Evolutionary conservation across 2,113 vertebrate genomes (phyloP), one percentile per base, ranked within the genome.

Genomic region (Sylvicapra grimmia): DNA sequence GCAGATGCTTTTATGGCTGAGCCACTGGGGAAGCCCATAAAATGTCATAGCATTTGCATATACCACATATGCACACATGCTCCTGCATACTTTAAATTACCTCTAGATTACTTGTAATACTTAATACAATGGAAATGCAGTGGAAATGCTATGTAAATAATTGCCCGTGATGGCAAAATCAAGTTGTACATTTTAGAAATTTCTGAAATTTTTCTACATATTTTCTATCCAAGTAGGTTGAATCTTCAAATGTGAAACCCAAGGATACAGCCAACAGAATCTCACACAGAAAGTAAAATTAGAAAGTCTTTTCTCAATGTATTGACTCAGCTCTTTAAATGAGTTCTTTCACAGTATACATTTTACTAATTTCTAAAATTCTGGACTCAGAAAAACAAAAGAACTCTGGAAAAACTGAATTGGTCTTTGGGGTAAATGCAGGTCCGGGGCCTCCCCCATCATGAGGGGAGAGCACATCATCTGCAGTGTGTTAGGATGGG

Each of bases 321-420:
- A 54, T 29, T 61, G n/a, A 89, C 59, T 90, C 68, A 31, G 29
- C 27, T 86, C 82, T 87, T 86, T 59, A 68, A 63, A 51, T 2
- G 15, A n/a, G 11, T 53, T 53, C 93, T 90, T 87, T 91, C 31
- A 80, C 49, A 58, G 36, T 31, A 51, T n/a, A 15, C 8, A 40
- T 40, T 91, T 58, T 72, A 31, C 72, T 77, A 36, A 61, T 54
- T 36, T 75, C 88, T 94, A 61, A 83, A 94, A 75, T 61, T 92
- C 61, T 23, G 18, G 83, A 56, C 92, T 92, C 44, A 33, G 16
- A 49, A 56, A 27, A 12, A 25, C 0, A 8, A 27, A 33, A 40
- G 25, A 23, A 82, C 61, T 40, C 16, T 36, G 11, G 49, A 72
- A 94, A 90, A 63, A 29, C 51, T 21, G 31, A 65, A 21, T 25